Evolutionary conservation across 1,140 invertebrate species (phyloP).

Genomic region (Adoxophyes honmai): DNA sequence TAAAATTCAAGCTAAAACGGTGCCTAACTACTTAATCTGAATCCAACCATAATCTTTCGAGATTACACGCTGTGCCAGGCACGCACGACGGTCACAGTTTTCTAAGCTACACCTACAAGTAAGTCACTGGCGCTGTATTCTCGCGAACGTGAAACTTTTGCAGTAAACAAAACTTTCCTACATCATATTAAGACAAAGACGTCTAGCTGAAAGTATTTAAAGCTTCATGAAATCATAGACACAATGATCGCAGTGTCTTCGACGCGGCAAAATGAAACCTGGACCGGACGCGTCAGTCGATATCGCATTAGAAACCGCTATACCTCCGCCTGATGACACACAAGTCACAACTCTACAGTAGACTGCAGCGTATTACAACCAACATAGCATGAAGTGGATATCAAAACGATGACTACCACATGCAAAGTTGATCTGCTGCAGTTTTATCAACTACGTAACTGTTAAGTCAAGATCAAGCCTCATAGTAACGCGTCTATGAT

Average conservation of each 20-base stretch:
- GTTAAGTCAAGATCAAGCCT: not conserved
- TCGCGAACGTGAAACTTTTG: too few species aligned
- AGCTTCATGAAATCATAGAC: slow-evolving; percentile 5
- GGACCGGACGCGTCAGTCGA: slow-evolving; percentile 38
- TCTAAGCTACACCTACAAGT: too few species aligned
- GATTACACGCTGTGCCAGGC: too few species aligned
- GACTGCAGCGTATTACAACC: too few species aligned
- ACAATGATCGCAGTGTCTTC: slow-evolving; percentile 24
- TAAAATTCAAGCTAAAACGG: too few species aligned
- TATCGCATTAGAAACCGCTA: slow-evolving; percentile 60
- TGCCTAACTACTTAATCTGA: too few species aligned
- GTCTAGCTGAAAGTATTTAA: not conserved
- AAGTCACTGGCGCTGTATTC: too few species aligned
- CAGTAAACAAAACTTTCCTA: too few species aligned
- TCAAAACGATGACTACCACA: not conserved
- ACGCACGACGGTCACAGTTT: too few species aligned
- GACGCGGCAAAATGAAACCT: slow-evolving; percentile 40
- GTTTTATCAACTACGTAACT: not conserved
- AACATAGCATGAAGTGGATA: not conserved
- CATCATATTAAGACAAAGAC: too few species aligned
- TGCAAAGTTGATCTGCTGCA: not conserved
- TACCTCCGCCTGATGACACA: slow-evolving; percentile 32
- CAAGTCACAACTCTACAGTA: not conserved
- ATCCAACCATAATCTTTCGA: too few species aligned
- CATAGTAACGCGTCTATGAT: slow-evolving; percentile 20